Evolutionary conservation across 2,113 vertebrate genomes (phyloP), one percentile per base, ranked within the genome.

Genomic region (Lycaon pictus): DNA sequence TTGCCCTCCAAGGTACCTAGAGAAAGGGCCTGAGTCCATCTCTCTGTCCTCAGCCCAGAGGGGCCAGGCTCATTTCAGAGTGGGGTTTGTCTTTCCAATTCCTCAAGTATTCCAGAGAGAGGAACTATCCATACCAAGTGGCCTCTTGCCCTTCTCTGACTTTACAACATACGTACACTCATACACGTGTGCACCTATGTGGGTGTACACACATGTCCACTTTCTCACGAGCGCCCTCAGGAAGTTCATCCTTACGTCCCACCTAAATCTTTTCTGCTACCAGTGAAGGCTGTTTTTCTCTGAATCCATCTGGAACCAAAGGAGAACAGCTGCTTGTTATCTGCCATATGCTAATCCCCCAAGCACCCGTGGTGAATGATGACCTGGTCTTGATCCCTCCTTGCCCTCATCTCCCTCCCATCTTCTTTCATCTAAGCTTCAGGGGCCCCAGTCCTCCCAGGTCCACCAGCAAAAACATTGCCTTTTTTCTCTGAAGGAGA

Each of bases 261-360:
- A 74, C 91, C 82, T 88, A 94, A 74, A 82, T 84, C 91, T 95
- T 84, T 81, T 92, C 60, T 88, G 93, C 89, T 95, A 5, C 74
- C 55, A 71, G 1, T 11, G 27, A 82, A 93, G 74, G 58, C 60
- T 69, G 35, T 92, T 86, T 95, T 93, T 90, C 74, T 79, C 94
- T 37, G 76, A 71, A 19, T 95, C 93, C 95, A 87, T 96, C 79
- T 97, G 97, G 94, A 96, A 85, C 12, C 0, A 0, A 84, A 85
- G 93, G 93, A 81, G 96, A 95, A 81, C 95, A 98, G 89, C 96
- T 97, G 98, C 48, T 93, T 71, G 25, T 72, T 63, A 77, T 51
- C 9, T 20, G 51, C 95, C 97, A 90, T 96, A 87, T 95, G 96
- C 77, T 96, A 27, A n/a, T 67, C 79, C 86, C 94, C 51, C 19